Base-by-base conservation (phyloP, 2,888 invertebrate genomes). In the Prenolepis imparis region DNA sequence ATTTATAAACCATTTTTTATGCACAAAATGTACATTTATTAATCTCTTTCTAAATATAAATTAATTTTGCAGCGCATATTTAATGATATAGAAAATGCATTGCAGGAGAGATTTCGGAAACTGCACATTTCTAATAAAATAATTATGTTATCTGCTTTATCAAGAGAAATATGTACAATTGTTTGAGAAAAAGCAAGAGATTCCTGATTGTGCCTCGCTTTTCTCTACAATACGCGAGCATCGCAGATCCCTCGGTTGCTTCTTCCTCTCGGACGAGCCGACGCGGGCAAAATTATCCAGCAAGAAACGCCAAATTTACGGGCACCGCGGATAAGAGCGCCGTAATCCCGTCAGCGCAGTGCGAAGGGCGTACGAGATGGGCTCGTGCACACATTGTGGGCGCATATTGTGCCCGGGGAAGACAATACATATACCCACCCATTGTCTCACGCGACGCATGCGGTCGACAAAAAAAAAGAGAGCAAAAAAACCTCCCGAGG, bases 381-480 rank as follows among this genome's bases (percentile, higher is more conserved):
- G 44, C 44, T 80, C n/a, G 59, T 59, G 72, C 72, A 80, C 70
- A 83, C 83, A 84, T 84, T 84, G 82, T 83, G 72, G 55, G 77
- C 64, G 64, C 84, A 64, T 61, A 80, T 80, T 80, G 78, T 80
- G 59, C 78, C 21, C 41, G 36, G 48, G 59, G 24, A 84, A 77
- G 82, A 75, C 85, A 85, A 83, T 85, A 52, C 8, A 52, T 52
- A n/a, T 52, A 80, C 73, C 73, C 59, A 41, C 24, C 80, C 74
- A 85, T 85, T 85, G 80, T 85, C 64, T 83, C 66, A 41, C 52
- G 63, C 85, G 74, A 83, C 84, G 66, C 70, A 68, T 83, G 83
- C 83, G 83, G 70, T 64, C 57, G 78, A 70, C 68, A 12, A 28
- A 52, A 41, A 61, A 66, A 68, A 48, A 68, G 36, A 82, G 48